A percentile compares a stretch with the other conserved stretches of the same genome.
These are phyloP conservation scores for Hiodon tergisus DNA, from an alignment of 2,113 vertebrate genomes.

Conservation along the genomic window DNA sequence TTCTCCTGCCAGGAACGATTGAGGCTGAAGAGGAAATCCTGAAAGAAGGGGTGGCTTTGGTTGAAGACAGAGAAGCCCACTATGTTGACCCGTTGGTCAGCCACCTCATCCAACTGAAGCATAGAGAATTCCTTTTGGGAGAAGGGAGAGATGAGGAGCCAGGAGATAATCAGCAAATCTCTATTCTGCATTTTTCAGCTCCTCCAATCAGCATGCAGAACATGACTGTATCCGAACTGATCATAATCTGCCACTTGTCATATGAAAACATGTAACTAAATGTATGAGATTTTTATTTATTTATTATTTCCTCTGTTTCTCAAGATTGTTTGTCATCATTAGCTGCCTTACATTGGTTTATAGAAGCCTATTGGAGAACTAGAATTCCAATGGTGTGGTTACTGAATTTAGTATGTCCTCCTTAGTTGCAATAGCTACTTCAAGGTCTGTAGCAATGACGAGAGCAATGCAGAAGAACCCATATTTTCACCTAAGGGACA, in stretches of 20 bases:
- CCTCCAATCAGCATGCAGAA: not conserved
- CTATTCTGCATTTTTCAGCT: too few relatives aligned
- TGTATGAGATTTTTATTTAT: too few relatives aligned
- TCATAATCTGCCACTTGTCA: too few relatives aligned
- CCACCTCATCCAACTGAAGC: slow-evolving; percentile 78
- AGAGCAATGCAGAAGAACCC: too few relatives aligned
- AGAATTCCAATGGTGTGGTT: too few relatives aligned
- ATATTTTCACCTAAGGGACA: too few relatives aligned
- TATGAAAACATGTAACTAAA: too few relatives aligned
- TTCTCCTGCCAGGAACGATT: slow-evolving; percentile 98
- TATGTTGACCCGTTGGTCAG: slow-evolving; percentile 85
- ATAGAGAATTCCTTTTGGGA: slow-evolving; percentile 84
- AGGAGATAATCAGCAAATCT: not conserved
- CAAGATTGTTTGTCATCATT: not conserved
- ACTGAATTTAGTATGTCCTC: too few relatives aligned
- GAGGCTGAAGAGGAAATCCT: slow-evolving; percentile 91
- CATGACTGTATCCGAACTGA: not conserved
- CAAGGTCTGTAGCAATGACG: too few relatives aligned
- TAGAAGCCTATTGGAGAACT: too few relatives aligned
- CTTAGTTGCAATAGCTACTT: too few relatives aligned
- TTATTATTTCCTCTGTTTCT: not conserved
- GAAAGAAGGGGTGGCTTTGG: slow-evolving; percentile 87
- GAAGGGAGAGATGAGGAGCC: not conserved
- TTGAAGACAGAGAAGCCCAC: slow-evolving; percentile 97
- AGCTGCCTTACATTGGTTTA: too few relatives aligned